Evolutionary conservation across 2,797 vertebrate genomes (phyloP).

Genomic region (Alcedo atthis): DNA sequence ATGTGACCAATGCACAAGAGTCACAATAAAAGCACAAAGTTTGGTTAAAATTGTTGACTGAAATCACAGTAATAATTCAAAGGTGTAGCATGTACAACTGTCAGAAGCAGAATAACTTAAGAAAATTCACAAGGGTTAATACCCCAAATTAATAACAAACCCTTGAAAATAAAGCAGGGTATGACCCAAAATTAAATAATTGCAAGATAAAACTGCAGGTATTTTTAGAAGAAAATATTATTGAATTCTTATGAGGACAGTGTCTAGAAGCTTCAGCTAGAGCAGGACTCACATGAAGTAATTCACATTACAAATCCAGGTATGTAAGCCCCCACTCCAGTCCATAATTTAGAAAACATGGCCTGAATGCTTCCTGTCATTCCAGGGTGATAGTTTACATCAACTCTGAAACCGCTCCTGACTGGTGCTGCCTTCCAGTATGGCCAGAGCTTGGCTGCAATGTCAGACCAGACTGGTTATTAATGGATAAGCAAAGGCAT

Average conservation of each 20-base stretch:
- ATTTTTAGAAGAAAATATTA: constrained; percentile 15
- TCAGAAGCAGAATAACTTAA: neutral
- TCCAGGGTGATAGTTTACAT: neutral
- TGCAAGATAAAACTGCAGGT: neutral
- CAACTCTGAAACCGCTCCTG: neutral
- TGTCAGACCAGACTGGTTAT: neutral
- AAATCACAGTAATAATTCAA: neutral
- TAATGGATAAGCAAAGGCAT: neutral
- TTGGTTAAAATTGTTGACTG: neutral
- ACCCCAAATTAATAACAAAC: neutral
- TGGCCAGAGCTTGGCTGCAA: neutral
- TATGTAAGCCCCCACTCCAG: neutral
- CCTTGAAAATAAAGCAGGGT: neutral
- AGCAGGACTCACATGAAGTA: neutral
- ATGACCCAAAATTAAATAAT: constrained; percentile 1
- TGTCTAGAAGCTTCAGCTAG: neutral
- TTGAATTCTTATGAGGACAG: neutral
- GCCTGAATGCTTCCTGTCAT: neutral
- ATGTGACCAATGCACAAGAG: neutral
- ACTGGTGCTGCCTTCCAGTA: neutral
- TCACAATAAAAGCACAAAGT: neutral
- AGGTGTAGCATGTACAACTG: neutral
- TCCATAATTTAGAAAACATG: neutral
- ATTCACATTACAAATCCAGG: neutral
- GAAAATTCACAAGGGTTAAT: neutral